These are phyloP conservation scores for Lipotes vexillifer DNA, from an alignment of 2,113 vertebrate genomes.

Conservation along the genomic window DNA sequence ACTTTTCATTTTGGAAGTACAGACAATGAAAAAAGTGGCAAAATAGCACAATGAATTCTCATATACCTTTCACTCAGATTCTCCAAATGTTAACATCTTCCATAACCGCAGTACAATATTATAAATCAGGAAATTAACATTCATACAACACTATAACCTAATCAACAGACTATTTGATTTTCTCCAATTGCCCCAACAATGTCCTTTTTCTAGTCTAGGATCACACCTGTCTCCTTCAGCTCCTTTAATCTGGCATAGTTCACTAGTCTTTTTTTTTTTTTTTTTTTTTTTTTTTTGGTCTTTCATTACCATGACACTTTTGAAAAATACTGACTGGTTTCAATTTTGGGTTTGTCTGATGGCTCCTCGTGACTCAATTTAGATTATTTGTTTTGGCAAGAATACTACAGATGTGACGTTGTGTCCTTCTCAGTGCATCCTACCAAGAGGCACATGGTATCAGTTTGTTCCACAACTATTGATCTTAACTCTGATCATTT, in stretches of 20 bases:
- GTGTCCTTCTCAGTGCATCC: not conserved
- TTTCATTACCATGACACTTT: not conserved
- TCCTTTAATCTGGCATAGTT: not conserved
- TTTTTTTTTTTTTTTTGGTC: not conserved
- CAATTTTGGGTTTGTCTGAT: not conserved
- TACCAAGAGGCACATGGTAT: not conserved
- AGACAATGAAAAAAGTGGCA: not conserved
- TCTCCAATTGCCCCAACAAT: not conserved
- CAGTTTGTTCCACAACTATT: not conserved
- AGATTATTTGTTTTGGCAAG: not conserved
- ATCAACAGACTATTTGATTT: not conserved
- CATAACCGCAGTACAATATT: not conserved
- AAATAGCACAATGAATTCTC: not conserved
- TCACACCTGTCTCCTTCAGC: not conserved
- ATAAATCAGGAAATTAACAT: not conserved
- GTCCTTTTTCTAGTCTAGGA: not conserved
- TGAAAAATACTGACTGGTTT: not conserved
- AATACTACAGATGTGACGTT: not conserved
- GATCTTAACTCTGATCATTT: not conserved
- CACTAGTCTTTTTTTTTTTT: not conserved
- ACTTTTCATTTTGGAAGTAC: conserved; percentile 14
- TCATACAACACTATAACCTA: not conserved
- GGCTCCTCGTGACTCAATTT: not conserved
- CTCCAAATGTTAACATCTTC: not conserved
- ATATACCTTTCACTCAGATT: not conserved